Percentiles rank a stretch among this genome's conserved stretches.
These are phyloP conservation scores for Sanderia malayensis DNA, from an alignment of 30 jellyfish, hydroid and myxozoan species.

Conservation along the genomic window DNA sequence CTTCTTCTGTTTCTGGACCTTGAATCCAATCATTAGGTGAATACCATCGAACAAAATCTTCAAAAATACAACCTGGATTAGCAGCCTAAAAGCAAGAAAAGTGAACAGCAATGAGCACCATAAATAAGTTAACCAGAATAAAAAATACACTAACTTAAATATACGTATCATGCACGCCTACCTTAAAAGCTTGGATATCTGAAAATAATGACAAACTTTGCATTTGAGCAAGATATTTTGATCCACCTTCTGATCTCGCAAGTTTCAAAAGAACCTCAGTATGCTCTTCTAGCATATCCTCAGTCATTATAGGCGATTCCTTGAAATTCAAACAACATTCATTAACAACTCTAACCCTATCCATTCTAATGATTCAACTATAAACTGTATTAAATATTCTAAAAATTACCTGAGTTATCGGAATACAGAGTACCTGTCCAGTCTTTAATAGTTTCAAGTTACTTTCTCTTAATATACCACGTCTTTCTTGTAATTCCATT, in stretches of 20 bases:
- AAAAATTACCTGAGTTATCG: constrained; percentile 92
- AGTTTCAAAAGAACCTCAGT: constrained; percentile 54
- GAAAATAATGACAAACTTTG: constrained; percentile 83
- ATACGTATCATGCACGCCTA: too few species aligned
- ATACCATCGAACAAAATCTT: constrained; percentile 95
- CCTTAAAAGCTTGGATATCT: constrained; percentile 93
- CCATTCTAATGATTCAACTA: too few species aligned
- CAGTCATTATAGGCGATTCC: constrained; percentile 92
- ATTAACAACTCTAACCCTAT: too few species aligned
- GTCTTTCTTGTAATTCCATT: constrained; percentile 45
- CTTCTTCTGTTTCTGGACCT: constrained; percentile 77
- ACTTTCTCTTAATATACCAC: constrained; percentile 79
- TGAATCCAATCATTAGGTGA: constrained; percentile 95
- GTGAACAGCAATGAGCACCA: too few species aligned
- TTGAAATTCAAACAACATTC: constrained; percentile 15
- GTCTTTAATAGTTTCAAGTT: constrained; percentile 68
- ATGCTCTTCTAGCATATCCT: constrained; percentile 86
- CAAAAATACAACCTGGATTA: constrained; percentile 90
- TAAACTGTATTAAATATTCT: too few species aligned
- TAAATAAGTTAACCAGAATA: too few species aligned
- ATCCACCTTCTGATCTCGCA: constrained; percentile 85
- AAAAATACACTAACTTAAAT: too few species aligned
- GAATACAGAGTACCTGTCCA: constrained; percentile 73
- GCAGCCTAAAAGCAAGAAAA: constrained; percentile 73
- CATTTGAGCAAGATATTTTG: constrained; percentile 79